phyloP scores from a whole-genome alignment of 1,140 invertebrate species.

The Helicoverpa zea region DNA sequence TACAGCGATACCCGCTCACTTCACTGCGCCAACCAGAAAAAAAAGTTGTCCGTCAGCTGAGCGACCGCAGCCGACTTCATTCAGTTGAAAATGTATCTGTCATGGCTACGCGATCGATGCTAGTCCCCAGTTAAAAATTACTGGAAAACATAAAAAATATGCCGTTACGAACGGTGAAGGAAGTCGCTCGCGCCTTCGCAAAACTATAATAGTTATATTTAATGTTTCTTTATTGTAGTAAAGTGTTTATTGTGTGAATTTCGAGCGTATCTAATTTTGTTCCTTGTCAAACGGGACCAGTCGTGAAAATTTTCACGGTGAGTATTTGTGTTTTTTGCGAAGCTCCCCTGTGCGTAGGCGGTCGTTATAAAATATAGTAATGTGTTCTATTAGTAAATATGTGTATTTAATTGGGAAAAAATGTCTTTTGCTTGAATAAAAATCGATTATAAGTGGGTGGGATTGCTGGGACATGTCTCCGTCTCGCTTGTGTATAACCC shows the following conservation, averaged over 20 bases:
- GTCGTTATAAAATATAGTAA: conserved; percentile 36
- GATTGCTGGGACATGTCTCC: conserved; percentile 66
- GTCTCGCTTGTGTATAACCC: conserved; percentile 77
- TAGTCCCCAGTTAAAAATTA: conserved; percentile 73
- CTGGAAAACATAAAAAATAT: conserved; percentile 82
- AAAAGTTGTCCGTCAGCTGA: conserved; percentile 81
- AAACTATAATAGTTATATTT: conserved; percentile 68
- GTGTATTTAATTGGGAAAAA: conserved; percentile 60
- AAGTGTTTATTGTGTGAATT: conserved; percentile 80
- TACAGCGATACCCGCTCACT: conserved; percentile 63
- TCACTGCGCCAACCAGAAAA: conserved; percentile 67
- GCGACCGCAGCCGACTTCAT: conserved; percentile 75
- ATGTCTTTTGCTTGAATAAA: conserved; percentile 73
- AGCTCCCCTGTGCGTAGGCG: conserved; percentile 26
- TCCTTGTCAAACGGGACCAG: conserved; percentile 72
- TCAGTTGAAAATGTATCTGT: conserved; percentile 77
- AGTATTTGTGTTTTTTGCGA: conserved; percentile 69
- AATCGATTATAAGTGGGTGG: conserved; percentile 85
- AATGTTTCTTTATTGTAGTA: conserved; percentile 61
- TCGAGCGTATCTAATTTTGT: conserved; percentile 80
- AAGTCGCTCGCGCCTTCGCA: conserved; percentile 60
- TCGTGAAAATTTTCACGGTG: conserved; percentile 78
- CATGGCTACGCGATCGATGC: conserved; percentile 83
- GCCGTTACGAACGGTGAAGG: conserved; percentile 67
- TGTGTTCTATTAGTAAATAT: conserved; percentile 45